Conservation (phyloP, 2,113 vertebrate species). For the Athene cunicularia region DNA sequence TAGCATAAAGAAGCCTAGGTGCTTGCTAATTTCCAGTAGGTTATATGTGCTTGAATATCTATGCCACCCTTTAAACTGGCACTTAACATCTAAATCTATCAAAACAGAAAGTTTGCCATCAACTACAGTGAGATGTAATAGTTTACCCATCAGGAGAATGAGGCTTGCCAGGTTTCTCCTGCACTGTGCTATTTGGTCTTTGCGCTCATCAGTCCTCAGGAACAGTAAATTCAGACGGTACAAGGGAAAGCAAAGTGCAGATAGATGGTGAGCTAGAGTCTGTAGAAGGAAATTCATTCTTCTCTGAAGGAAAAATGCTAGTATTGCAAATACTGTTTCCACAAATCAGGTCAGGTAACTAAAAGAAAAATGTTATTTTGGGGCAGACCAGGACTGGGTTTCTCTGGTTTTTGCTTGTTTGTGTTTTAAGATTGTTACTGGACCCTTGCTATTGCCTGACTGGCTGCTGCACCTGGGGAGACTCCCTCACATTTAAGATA, state of each 20-base stretch:
- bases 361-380: background rate
- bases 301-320: background rate
- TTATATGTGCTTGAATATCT: background rate
- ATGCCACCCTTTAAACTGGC: background rate
- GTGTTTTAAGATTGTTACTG: background rate
- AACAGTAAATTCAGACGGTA: constrained; percentile 13
- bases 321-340: background rate
- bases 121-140: background rate
- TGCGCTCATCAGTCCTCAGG: background rate
- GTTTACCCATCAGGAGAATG: background rate
- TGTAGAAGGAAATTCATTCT: background rate
- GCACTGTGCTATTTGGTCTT: background rate
- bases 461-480: background rate
- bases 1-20: background rate
- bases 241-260: background rate
- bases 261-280: background rate
- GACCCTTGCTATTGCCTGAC: background rate
- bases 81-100: background rate
- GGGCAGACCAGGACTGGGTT: background rate
- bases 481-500: background rate
- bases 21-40: background rate
- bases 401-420: background rate
- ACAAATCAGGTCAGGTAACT: background rate
- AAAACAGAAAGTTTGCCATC: background rate
- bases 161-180: background rate